Conservation (phyloP, 2,797 vertebrate species). For the Coregonus sp. region DNA sequence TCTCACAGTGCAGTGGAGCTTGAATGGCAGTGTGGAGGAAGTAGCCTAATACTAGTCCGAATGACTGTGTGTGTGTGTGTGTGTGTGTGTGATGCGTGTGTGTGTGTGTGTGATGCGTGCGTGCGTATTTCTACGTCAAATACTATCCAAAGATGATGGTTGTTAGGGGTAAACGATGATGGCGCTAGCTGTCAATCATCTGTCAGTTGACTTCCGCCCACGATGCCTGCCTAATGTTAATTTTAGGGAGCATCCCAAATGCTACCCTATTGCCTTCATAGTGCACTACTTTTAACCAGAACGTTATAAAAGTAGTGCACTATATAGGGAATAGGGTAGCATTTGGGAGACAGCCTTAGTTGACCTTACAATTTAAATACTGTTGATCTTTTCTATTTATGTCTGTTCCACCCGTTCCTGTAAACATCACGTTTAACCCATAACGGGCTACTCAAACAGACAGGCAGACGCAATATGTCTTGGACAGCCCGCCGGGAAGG, state of each 20-base stretch:
- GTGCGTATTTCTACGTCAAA: background rate
- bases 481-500: no score
- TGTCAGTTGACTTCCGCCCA: conserved; percentile 31
- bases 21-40: background rate
- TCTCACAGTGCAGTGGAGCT: conserved; percentile 25
- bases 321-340: no score
- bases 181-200: conserved; percentile 60
- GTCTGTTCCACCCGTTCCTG: conserved; percentile 12
- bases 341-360: conserved; percentile 11
- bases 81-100: no score
- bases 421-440: no score
- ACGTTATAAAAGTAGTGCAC: no score
- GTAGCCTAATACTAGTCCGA: no score
- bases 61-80: no score
- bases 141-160: conserved; percentile 34
- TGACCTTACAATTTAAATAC: conserved; percentile 40
- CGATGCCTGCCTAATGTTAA: conserved; percentile 22
- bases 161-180: conserved; percentile 42
- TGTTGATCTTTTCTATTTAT: conserved; percentile 33
- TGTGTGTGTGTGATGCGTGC: no score
- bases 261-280: no score
- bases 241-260: background rate
- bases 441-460: no score
- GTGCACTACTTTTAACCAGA: no score
- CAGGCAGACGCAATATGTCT: no score